phyloP scores from a whole-genome alignment of 1,140 invertebrate genomes.

The Atta colombica region DNA sequence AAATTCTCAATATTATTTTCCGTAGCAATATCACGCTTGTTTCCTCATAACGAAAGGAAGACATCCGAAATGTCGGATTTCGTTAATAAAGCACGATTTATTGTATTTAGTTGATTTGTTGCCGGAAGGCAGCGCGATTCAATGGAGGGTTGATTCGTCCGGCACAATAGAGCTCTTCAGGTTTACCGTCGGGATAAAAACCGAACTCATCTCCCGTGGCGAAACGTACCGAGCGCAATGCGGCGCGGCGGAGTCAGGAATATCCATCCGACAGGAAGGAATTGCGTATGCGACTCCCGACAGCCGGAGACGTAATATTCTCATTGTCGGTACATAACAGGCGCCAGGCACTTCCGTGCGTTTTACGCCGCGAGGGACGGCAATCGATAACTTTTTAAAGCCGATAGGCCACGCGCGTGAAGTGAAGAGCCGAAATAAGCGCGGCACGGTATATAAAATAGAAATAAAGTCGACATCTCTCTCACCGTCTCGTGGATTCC shows the following conservation, averaged over 20 bases:
- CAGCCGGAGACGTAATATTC: conserved; percentile 64
- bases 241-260: conserved; percentile 18
- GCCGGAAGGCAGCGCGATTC: conserved; percentile 54
- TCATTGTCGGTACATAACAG: conserved; percentile 64
- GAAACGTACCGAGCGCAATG: neutral
- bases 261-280: conserved; percentile 58
- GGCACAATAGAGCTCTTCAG: conserved; percentile 52
- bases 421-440: neutral
- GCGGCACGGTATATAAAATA: conserved; percentile 30
- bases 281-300: conserved; percentile 62
- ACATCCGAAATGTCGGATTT: conserved; percentile 48
- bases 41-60: conserved; percentile 8
- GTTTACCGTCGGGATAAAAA: conserved; percentile 61
- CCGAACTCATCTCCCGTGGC: conserved; percentile 56
- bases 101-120: conserved; percentile 61
- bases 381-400: conserved; percentile 64
- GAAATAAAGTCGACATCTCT: conserved; percentile 18
- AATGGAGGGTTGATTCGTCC: conserved; percentile 53
- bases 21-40: conserved; percentile 15
- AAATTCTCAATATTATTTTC: conserved; percentile 5
- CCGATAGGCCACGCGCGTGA: conserved; percentile 41
- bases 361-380: conserved; percentile 54
- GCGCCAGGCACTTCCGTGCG: conserved; percentile 57
- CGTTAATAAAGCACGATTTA: conserved; percentile 63
- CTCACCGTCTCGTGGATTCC: conserved; percentile 18